Percentiles rank a stretch among this genome's conserved stretches.
Evolutionary conservation across 2,113 vertebrate genomes (phyloP).

Genomic region (Typhlomys cinereus): DNA sequence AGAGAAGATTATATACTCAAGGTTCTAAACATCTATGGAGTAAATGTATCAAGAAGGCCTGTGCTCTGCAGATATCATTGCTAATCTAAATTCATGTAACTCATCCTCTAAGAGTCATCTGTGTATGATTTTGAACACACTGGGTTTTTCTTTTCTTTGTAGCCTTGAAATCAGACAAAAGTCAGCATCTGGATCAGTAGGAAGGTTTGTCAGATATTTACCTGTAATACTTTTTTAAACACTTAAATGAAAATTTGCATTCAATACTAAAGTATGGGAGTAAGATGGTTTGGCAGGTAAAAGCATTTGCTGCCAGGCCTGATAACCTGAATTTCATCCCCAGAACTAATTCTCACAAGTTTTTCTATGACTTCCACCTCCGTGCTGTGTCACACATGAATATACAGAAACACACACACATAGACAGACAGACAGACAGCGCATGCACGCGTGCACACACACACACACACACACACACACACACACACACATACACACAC

Average conservation of each 20-base stretch:
- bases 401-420: too few species aligned
- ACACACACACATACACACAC: too few species aligned
- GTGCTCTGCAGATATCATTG: background rate
- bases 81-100: background rate
- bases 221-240: background rate
- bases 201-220: slow-evolving; percentile 38
- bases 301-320: too few species aligned
- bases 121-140: background rate
- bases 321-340: too few species aligned
- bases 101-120: background rate
- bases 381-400: too few species aligned
- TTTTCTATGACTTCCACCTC: too few species aligned
- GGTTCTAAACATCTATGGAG: background rate
- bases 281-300: too few species aligned
- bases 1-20: background rate
- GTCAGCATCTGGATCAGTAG: background rate
- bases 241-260: background rate
- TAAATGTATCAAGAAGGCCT: background rate
- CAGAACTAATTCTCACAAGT: too few species aligned
- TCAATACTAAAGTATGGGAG: background rate
- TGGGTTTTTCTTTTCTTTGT: background rate
- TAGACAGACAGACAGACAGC: too few species aligned
- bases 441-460: too few species aligned
- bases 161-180: background rate
- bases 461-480: too few species aligned